Evolutionary conservation across 2,888 invertebrate genomes (phyloP).

Genomic region (Patella depressa): DNA sequence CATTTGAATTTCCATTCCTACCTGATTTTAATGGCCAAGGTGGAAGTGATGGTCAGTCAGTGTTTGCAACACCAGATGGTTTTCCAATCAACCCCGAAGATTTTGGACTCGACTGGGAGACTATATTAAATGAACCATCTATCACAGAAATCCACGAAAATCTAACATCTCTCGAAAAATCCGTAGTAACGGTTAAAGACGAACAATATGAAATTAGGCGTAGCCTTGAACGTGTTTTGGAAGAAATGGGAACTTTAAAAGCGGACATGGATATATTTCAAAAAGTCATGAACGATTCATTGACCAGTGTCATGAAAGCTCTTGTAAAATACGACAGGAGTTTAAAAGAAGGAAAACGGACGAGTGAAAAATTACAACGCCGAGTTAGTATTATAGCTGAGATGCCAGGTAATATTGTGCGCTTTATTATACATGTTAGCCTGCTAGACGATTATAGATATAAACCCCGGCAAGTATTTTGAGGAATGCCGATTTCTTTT

Average conservation of each 20-base stretch:
- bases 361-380: neutral
- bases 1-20: constrained; percentile 3
- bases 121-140: neutral
- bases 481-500: too few relatives aligned
- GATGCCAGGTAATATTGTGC: neutral
- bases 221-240: neutral
- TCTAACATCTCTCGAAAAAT: neutral
- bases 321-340: neutral
- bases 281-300: neutral
- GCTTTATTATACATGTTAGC: too few relatives aligned
- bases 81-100: neutral
- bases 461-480: too few relatives aligned
- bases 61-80: constrained; percentile 1
- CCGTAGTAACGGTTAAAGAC: neutral
- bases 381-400: neutral
- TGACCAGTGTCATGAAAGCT: neutral
- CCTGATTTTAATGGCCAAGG: neutral
- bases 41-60: neutral
- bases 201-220: neutral
- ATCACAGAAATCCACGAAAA: constrained; percentile 3
- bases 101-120: neutral
- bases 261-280: neutral
- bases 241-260: constrained; percentile 7
- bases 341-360: neutral
- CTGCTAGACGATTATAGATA: too few relatives aligned